Evolutionary conservation across 2,797 vertebrate genomes (phyloP).

Genomic region (Gadopsis marmoratus): DNA sequence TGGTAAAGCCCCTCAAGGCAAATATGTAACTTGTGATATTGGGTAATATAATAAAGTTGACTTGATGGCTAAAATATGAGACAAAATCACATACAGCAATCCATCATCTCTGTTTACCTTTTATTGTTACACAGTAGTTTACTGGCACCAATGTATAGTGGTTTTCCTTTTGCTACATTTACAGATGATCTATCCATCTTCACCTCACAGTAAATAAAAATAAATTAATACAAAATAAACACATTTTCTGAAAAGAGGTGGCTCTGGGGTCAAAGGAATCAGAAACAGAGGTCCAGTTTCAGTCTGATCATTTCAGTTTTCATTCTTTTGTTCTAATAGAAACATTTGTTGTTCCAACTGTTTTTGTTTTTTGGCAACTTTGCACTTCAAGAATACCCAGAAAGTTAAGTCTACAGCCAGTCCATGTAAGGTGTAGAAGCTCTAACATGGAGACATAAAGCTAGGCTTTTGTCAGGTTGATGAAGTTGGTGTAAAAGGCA

Average conservation of each 20-base stretch:
- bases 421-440: constrained; percentile 36
- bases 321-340: constrained; percentile 45
- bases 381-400: constrained; percentile 78
- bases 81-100: neutral
- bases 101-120: constrained; percentile 65
- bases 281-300: constrained; percentile 56
- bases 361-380: constrained; percentile 80
- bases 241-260: constrained; percentile 68
- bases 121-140: constrained; percentile 86
- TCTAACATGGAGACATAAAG: constrained; percentile 25
- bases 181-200: constrained; percentile 81
- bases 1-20: neutral
- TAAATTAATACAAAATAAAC: constrained; percentile 84
- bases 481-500: constrained; percentile 47
- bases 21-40: neutral
- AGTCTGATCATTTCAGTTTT: constrained; percentile 62
- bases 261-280: constrained; percentile 55
- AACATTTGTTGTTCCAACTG: constrained; percentile 33
- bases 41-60: neutral
- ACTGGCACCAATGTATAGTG: constrained; percentile 81
- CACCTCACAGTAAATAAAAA: constrained; percentile 82
- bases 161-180: constrained; percentile 86
- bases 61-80: neutral
- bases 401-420: constrained; percentile 47
- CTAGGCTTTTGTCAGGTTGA: constrained; percentile 34